Evolutionary conservation across 64 coral and sea anemone genomes (phyloP), one percentile per base, ranked within the genome.

Genomic region (Montipora foliosa): DNA sequence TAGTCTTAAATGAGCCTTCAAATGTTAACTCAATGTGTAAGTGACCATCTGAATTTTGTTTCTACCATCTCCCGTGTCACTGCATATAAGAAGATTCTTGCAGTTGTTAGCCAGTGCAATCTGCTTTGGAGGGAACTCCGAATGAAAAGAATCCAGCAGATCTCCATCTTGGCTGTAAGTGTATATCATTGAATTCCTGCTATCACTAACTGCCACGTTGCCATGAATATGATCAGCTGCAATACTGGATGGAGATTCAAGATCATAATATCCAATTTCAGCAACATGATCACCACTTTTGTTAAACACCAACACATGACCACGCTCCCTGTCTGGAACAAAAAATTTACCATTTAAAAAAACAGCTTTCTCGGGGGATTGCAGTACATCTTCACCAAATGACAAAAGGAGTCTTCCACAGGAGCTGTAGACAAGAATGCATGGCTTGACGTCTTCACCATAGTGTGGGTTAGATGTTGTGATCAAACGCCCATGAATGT

Each of bases 251-350:
- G 81, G 59, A 59, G 21, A 49, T 10, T 79, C 51, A 45, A 90
- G 61, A 3, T 47, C 7, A 86, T 4, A 44, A 68, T 73, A 44
- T 47, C 88, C 93, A 90, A 95, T 84, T 76, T 95, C 71, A 16
- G 55, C 9, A 17, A 51, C 22, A 19, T 69, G 90, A 71, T 44
- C 49, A 4, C 93, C 93, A 91, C 67, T 48, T 22, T 14, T 67
- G 75, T 95, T 74, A 85, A 95, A 95, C 19, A 95, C 93, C 24
- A 90, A 62, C 6, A 95, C 48, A 57, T 88, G 70, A 15, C 84
- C 60, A 24, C 5, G 8, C 7, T 44, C 62, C 25, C 11, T 14
- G 70, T 95, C 80, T 59, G 47, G 64, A 37, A 95, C 93, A 87
- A 58, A 95, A 74, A 90, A 95, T 16, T 90, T 57, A 1, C 73